Evolutionary conservation across 2,113 vertebrate species (phyloP).

Genomic region (Malaclemys terrapin): DNA sequence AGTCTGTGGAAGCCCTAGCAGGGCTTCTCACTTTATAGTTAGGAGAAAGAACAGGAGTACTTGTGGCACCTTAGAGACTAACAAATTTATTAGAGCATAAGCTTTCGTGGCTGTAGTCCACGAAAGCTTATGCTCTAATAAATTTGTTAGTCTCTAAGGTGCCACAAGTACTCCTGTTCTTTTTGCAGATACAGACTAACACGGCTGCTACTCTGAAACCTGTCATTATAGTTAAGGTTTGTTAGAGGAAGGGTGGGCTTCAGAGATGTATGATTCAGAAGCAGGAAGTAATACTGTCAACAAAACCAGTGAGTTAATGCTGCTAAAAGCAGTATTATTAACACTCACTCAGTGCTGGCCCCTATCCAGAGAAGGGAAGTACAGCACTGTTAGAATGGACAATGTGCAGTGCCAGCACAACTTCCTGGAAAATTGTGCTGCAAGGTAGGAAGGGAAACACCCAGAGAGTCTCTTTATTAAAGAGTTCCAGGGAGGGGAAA

Average conservation of each 20-base stretch:
- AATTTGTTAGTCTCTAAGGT: too few species aligned
- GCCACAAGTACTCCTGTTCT: too few species aligned
- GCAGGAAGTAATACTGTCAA: not conserved
- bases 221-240: not conserved
- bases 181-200: too few species aligned
- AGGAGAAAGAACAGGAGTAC: not conserved
- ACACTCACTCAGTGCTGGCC: slow-evolving; percentile 43
- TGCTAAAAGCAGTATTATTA: slow-evolving; percentile 15
- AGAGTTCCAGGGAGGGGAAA: not conserved
- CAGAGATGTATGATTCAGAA: not conserved
- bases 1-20: not conserved
- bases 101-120: too few species aligned
- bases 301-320: not conserved
- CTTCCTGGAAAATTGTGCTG: slow-evolving; percentile 22
- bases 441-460: slow-evolving; percentile 8
- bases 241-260: slow-evolving; percentile 17
- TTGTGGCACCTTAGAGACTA: too few species aligned
- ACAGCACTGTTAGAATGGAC: slow-evolving; percentile 8
- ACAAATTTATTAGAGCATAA: too few species aligned
- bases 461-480: not conserved
- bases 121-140: too few species aligned
- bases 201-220: too few species aligned
- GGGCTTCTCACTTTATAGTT: slow-evolving; percentile 10
- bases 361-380: slow-evolving; percentile 22
- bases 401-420: slow-evolving; percentile 32